phyloP scores from a whole-genome alignment of 2,888 invertebrate species.

The Pegoplata infirma region DNA sequence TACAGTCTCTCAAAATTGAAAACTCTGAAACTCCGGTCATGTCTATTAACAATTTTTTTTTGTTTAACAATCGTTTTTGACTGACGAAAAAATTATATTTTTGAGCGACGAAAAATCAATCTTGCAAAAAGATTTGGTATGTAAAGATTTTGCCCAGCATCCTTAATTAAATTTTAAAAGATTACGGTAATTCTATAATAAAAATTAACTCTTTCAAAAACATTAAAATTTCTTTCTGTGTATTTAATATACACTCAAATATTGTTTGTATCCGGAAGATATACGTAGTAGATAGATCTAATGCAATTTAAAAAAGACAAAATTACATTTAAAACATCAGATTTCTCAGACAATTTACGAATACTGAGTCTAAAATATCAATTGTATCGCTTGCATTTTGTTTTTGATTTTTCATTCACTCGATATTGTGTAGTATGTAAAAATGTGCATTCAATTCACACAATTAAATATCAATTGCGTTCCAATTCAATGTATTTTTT shows the following conservation, averaged over 20 bases:
- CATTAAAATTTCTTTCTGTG: background rate
- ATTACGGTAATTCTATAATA: no score
- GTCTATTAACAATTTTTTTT: no score
- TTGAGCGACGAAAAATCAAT: no score
- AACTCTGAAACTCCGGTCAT: no score
- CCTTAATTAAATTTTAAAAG: no score
- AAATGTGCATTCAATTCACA: constrained; percentile 51
- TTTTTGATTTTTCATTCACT: background rate
- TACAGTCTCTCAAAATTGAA: no score
- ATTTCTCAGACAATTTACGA: background rate
- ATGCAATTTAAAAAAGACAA: background rate
- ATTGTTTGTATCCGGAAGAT: background rate
- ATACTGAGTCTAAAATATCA: background rate
- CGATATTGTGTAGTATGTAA: constrained; percentile 7
- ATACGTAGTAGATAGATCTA: background rate
- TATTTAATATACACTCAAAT: background rate
- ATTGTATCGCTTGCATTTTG: background rate
- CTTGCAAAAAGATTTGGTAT: no score
- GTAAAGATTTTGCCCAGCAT: no score
- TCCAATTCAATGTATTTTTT: no score
- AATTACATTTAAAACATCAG: background rate
- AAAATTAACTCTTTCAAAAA: no score
- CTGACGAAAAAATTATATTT: no score
- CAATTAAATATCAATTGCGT: constrained; percentile 53
- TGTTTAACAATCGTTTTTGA: no score